Evolutionary conservation across 2,113 vertebrate species (phyloP), one percentile per base, ranked within the genome.

Genomic region (Otis tarda): DNA sequence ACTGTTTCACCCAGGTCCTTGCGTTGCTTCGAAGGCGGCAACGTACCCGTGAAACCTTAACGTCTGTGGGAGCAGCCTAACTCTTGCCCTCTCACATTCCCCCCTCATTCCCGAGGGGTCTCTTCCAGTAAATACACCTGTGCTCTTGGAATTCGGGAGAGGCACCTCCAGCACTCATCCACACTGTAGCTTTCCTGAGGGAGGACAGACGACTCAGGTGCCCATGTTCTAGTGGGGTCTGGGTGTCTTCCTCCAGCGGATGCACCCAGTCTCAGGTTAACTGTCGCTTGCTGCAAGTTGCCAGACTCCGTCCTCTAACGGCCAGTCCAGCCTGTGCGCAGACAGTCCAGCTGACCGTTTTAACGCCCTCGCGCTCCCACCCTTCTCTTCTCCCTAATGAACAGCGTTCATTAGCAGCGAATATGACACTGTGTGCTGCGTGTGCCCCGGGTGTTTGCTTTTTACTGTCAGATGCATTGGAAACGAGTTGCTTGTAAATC

Each of bases 401-500:
- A 18, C 68, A 23, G 45, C 4, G 53, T 7, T 65, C 88, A 18
- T 21, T 3, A 4, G 49, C 25, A 2, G 4, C 0, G 6, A 14
- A 6, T 28, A 4, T 37, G 61, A 41, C 31, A 3, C 53, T 37
- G 21, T 17, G 65, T 83, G 82, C 90, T 10, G 7, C 28, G 39
- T 37, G 92, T 73, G 61, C 49, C 55, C 80, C 89, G 7, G 41
- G 41, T 43, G 84, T 31, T 81, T 18, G 24, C 52, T 75, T 67
- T 56, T 45, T 19, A 18, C 83, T 25, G 52, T 80, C 35, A 0
- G 6, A 22, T 37, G 88, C 37, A 1, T 65, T 94, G 93, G 64
- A 65, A 94, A 90, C 0, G 7, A 94, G 74, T 88, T 18, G 7
- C 85, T 83, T 95, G 94, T 95, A 69, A 27, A 74, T 89, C 83